A percentile compares a stretch with the other conserved stretches of the same genome.
phyloP scores from a whole-genome alignment of 2,888 invertebrate genomes.

The Aspidapion aeneum region DNA sequence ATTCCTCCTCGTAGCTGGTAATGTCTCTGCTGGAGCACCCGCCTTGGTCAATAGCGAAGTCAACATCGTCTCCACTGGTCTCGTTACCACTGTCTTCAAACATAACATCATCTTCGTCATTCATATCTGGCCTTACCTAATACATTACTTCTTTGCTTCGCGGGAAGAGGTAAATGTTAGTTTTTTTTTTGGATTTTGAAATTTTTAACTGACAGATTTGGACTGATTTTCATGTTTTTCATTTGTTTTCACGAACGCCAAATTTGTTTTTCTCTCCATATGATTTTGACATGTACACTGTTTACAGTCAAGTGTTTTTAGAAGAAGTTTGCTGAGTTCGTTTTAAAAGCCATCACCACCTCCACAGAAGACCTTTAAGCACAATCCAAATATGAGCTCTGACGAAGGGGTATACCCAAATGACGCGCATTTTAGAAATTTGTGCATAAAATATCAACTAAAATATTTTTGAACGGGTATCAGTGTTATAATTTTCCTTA shows the following conservation, averaged over 20 bases:
- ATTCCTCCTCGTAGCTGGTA: constrained; percentile 83
- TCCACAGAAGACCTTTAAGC: no score
- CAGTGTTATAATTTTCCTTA: no score
- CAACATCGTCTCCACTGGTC: constrained; percentile 92
- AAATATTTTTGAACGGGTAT: no score
- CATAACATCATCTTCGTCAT: constrained; percentile 87
- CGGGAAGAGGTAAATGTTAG: no score
- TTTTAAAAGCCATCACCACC: background rate
- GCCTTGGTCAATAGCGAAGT: constrained; percentile 87
- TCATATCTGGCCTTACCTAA: constrained; percentile 56
- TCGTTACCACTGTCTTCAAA: constrained; percentile 92
- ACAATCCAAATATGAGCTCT: no score
- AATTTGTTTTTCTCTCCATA: background rate
- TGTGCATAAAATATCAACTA: no score
- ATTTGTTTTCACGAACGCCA: background rate
- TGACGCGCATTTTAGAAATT: no score
- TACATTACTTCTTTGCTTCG: background rate
- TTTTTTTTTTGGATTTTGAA: no score
- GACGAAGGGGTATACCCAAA: no score
- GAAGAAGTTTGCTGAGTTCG: background rate
- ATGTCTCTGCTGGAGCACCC: constrained; percentile 72
- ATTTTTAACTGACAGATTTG: constrained; percentile 9
- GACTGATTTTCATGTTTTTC: background rate
- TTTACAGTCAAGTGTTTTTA: background rate
- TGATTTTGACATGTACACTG: background rate